phyloP scores from a whole-genome alignment of 2,888 invertebrate genomes.

The Diploptera punctata region DNA sequence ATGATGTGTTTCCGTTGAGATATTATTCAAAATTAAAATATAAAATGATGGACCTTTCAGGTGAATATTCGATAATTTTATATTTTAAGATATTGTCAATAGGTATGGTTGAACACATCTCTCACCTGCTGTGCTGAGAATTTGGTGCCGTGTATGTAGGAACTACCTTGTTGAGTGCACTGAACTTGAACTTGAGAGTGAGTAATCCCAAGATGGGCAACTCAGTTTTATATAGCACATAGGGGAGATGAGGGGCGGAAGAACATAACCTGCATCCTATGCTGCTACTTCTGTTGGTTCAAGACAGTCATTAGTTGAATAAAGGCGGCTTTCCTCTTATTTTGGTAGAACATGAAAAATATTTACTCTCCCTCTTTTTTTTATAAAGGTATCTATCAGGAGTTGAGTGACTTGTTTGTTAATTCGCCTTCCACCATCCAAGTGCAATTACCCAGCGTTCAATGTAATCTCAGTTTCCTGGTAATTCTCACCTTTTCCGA shows the following conservation, averaged over 20 bases:
- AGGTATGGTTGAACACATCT: no score
- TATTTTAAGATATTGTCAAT: no score
- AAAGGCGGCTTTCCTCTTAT: neutral
- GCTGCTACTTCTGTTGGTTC: neutral
- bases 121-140: neutral
- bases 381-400: neutral
- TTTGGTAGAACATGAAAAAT: neutral
- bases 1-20: no score
- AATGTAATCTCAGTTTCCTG: no score
- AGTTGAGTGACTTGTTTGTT: neutral
- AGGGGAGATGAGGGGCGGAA: neutral
- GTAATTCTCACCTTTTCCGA: no score
- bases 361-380: neutral
- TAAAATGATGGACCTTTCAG: no score
- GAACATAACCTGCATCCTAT: neutral
- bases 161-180: slow-evolving; percentile 19
- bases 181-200: slow-evolving; percentile 35
- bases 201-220: neutral
- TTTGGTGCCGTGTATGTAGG: neutral
- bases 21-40: no score
- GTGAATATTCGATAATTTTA: no score
- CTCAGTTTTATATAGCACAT: slow-evolving; percentile 29
- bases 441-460: no score
- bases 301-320: neutral
- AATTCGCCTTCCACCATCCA: no score